Base-by-base conservation (phyloP, 2,888 invertebrate genomes). In the Sylvicola cinctus region DNA sequence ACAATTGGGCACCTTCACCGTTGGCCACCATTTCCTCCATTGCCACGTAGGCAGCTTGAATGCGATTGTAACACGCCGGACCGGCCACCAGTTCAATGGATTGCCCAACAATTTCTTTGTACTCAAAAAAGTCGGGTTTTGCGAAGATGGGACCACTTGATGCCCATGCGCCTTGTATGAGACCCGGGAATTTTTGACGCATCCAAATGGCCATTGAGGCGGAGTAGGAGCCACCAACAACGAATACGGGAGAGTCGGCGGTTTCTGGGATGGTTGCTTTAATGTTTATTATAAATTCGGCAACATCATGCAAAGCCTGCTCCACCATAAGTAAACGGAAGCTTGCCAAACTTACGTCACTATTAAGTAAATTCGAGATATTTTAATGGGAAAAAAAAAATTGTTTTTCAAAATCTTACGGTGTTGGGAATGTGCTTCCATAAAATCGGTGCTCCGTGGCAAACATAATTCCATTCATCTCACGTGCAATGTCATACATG, bases 361-460 rank as follows among this genome's bases (percentile, higher is more conserved):
- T 72, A 49, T 51, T 50, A 36, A 29, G 37, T 23, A 29, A 20
- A 20, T 20, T 20, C 8, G 8, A 6, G 6, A 16, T 11, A 4
- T 4, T 20, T 32, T 32, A 20, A 10, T 26, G n/a, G 8, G 32
- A 25, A 8, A 29, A 3, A 16, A 16, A 7, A 20, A 16, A 17
- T 13, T 11, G n/a, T 11, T 11, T 10, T 7, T 13, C 6, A 15
- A 15, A 2, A 29, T 38, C 66, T 62, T 52, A 83, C 81, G 46
- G 45, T 13, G 70, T 70, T 0, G 83, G 84, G 38, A 62, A 63
- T 40, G 77, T 81, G 35, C 65, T 46, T 2, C 85, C 85, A 47
- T 85, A 87, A 50, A 69, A 87, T 42, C 85, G 64, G 51, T 87
- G 85, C 48, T 87, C 87, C 1, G 81, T 70, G 42, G 73, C 72